phyloP scores from a whole-genome alignment of 2,888 invertebrate genomes.

The Acanthoscelides obtectus region DNA sequence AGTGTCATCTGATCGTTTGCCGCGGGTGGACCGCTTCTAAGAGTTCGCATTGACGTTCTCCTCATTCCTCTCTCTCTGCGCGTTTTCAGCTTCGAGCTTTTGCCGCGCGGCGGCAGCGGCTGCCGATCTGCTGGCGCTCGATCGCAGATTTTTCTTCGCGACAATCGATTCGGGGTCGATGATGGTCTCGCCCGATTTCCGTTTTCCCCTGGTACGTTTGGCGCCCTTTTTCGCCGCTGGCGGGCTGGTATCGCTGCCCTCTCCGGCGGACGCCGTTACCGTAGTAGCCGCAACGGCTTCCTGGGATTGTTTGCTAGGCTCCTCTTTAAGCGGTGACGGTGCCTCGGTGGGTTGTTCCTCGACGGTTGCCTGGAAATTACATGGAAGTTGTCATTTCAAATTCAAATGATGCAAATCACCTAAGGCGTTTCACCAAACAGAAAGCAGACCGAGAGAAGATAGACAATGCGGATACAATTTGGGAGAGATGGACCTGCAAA shows the following conservation, averaged over 20 bases:
- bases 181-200: slow-evolving; percentile 48
- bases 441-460: too few species aligned
- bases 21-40: not conserved
- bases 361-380: not conserved
- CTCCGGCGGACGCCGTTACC: slow-evolving; percentile 17
- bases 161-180: slow-evolving; percentile 55
- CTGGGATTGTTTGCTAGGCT: not conserved
- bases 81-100: slow-evolving; percentile 45
- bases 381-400: too few species aligned
- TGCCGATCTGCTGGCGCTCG: slow-evolving; percentile 69
- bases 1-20: slow-evolving; percentile 13
- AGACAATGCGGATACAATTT: too few species aligned
- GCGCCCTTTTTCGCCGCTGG: slow-evolving; percentile 35
- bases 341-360: not conserved
- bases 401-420: too few species aligned
- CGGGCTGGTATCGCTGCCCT: slow-evolving; percentile 32
- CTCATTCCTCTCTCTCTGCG: slow-evolving; percentile 38
- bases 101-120: slow-evolving; percentile 53
- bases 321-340: slow-evolving; percentile 7
- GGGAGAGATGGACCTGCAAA: too few species aligned
- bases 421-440: too few species aligned
- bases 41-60: slow-evolving; percentile 22
- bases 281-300: not conserved
- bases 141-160: slow-evolving; percentile 59
- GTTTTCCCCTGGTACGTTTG: slow-evolving; percentile 45